These are phyloP conservation scores for Scrobipalpa atriplicella DNA, from an alignment of 2,888 invertebrate species.

Conservation along the genomic window DNA sequence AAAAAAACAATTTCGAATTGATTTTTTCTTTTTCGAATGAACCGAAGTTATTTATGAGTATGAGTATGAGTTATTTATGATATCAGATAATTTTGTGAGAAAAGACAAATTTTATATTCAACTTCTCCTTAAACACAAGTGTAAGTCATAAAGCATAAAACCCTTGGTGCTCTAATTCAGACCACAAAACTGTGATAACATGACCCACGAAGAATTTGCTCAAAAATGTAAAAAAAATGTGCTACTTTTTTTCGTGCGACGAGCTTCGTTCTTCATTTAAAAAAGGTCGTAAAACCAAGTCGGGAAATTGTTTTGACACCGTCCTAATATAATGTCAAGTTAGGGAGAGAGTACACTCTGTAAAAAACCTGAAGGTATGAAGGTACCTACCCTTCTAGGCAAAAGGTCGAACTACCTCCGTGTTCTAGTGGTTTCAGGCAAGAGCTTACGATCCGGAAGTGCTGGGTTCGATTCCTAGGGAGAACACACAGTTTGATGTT, in stretches of 20 bases:
- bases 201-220: slow-evolving; percentile 27
- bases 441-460: no score
- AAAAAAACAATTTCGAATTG: no score
- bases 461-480: no score
- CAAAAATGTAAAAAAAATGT: slow-evolving; percentile 31
- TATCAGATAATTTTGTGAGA: background rate
- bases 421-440: no score
- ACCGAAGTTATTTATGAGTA: no score
- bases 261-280: slow-evolving; percentile 57
- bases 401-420: no score
- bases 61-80: no score
- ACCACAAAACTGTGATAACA: slow-evolving; percentile 27
- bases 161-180: slow-evolving; percentile 39
- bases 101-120: background rate
- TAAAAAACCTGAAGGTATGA: no score
- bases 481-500: no score
- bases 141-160: slow-evolving; percentile 37
- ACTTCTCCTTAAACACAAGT: background rate
- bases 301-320: slow-evolving; percentile 65
- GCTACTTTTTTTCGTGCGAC: slow-evolving; percentile 38
- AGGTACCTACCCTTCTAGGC: no score
- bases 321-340: slow-evolving; percentile 53
- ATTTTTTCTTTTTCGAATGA: no score
- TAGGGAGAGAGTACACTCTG: slow-evolving; percentile 38
- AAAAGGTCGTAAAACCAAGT: slow-evolving; percentile 59